Evolutionary conservation across 2,797 vertebrate genomes (phyloP), one percentile per base, ranked within the genome.

Genomic region (Myotis daubentonii): DNA sequence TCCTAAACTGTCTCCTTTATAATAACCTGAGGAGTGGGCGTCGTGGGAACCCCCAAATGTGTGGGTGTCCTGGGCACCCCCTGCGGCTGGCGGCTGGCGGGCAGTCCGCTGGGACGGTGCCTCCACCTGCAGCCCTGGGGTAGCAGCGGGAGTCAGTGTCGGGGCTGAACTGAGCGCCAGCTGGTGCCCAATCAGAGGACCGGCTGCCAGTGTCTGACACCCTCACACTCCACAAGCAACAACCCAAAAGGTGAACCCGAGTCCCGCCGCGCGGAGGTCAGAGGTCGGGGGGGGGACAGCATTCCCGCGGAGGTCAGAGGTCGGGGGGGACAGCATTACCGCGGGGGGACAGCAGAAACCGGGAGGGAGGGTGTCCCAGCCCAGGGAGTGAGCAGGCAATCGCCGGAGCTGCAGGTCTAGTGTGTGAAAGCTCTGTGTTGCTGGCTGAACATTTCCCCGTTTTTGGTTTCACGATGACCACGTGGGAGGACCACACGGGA

Each of bases 91-190:
- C 47, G 55, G 1, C 25, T 38, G 41, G 47, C 0, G 65, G 17
- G 15, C 8, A 1, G 15, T 66, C 30, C 36, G 13, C 19, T 6
- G 28, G 20, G 23, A 1, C 3, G 0, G 16, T 20, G 10, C 30
- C 55, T 68, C 2, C 8, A 4, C 28, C 20, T 12, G 4, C 12
- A 6, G 60, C 28, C 55, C 11, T 51, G 3, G 57, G 85, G 4
- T 9, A 5, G 60, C 28, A 38, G 8, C 57, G 3, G 57, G 85
- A 13, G 12, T 53, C 47, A 8, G 28, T 20, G 60, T 13, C 44
- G 55, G 68, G 36, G 49, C 0, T 4, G 55, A 57, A 28, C 3
- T 23, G 62, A 28, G 30, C 0, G 8, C 65, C 36, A 33, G 41
- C 6, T 23, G 7, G 47, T 15, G 22, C n/a, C 47, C 4, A 0